Base-by-base conservation (phyloP, 2,888 invertebrate species). In the Plemyria rubiginata region DNA sequence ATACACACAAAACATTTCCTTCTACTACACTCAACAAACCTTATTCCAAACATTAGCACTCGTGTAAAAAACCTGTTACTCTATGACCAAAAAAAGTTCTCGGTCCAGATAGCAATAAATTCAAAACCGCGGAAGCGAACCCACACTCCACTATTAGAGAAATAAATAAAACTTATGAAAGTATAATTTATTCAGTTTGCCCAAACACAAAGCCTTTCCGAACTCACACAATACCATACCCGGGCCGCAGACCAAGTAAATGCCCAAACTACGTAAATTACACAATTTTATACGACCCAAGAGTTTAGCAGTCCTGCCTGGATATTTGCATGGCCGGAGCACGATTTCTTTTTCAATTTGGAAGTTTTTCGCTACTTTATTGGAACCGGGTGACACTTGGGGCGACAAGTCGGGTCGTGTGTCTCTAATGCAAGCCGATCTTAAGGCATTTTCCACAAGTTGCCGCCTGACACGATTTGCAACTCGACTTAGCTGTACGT, bases 331-430 rank as follows among this genome's bases (percentile, higher is more conserved):
- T 88, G 79, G 62, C 65, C 64, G 60, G 75, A 66, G 76, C 66
- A 75, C 70, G 82, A 86, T 89, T 90, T 86, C 89, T 88, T 90
- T 89, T 90, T 86, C 88, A 90, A 90, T 90, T 89, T 86, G 79
- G 77, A 84, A 85, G 81, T 89, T 88, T 85, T 88, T 84, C 85
- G 70, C 62, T 73, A 80, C 80, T 87, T 88, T 90, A 88, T 88
- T 87, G 86, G 80, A 77, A 71, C 72, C 72, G 74, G 77, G 82
- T 84, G 85, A 82, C 86, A 83, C 79, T 79, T 74, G 79, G 77
- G 70, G 68, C 79, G 81, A 82, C 81, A 79, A 77, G 60, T 56
- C 55, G 51, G 74, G 68, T 73, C 68, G 75, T 71, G 72, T 76
- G 65, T 52, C 58, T 62, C 65, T 66, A 70, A 70, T 68, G 71